phyloP scores from a whole-genome alignment of 2,797 vertebrate genomes.

The Sciurus carolinensis region DNA sequence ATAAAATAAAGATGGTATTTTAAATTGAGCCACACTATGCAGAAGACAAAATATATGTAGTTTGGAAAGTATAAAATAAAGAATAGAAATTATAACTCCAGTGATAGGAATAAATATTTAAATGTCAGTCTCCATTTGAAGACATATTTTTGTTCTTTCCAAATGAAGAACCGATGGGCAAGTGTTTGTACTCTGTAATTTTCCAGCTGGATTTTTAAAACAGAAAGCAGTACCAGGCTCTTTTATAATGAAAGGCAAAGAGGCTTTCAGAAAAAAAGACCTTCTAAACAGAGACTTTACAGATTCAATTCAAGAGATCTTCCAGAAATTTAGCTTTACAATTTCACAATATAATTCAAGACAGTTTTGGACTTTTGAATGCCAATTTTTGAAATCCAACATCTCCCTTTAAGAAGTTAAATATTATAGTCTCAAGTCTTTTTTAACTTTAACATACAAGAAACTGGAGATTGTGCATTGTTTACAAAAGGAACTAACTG shows the following conservation, averaged over 20 bases:
- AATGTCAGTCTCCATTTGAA: constrained; percentile 40
- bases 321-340: constrained; percentile 71
- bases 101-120: background rate
- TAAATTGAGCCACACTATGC: constrained; percentile 39
- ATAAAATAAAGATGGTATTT: constrained; percentile 59
- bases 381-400: constrained; percentile 53
- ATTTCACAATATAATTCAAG: constrained; percentile 72
- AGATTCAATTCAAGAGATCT: constrained; percentile 73
- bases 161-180: constrained; percentile 64
- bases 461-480: constrained; percentile 35
- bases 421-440: constrained; percentile 42
- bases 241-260: constrained; percentile 83
- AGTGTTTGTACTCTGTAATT: constrained; percentile 65
- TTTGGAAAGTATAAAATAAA: constrained; percentile 58
- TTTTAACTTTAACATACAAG: constrained; percentile 58
- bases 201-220: constrained; percentile 83
- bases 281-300: constrained; percentile 82
- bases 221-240: constrained; percentile 88
- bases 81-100: constrained; percentile 41
- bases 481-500: constrained; percentile 43
- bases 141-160: constrained; percentile 54
- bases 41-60: constrained; percentile 43
- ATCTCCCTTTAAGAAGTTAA: constrained; percentile 48
- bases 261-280: constrained; percentile 81
- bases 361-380: background rate